Evolutionary conservation across 2,797 vertebrate genomes (phyloP).

Genomic region (Lithobates pipiens): DNA sequence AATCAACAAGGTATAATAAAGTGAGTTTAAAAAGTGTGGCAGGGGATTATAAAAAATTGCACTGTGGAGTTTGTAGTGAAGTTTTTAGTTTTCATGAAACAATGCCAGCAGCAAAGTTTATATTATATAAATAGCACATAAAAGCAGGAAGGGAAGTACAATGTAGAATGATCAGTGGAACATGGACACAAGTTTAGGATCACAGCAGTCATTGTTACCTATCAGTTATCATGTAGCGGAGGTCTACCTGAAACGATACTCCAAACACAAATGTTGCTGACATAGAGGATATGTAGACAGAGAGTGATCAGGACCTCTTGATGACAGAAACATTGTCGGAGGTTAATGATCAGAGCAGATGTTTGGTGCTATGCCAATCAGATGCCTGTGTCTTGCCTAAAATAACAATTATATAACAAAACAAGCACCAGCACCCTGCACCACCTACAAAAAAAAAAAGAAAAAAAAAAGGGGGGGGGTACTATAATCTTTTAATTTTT

Average conservation of each 20-base stretch:
- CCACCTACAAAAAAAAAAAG: not conserved
- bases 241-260: not conserved
- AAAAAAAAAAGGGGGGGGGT: no score
- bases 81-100: not conserved
- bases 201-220: not conserved
- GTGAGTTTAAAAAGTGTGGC: not conserved
- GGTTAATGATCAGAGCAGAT: conserved; percentile 45
- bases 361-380: conserved; percentile 26
- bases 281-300: conserved; percentile 34
- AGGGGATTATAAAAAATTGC: not conserved
- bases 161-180: not conserved
- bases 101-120: no score
- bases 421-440: not conserved
- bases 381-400: conserved; percentile 3
- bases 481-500: not conserved
- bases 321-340: conserved; percentile 38
- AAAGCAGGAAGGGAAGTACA: not conserved
- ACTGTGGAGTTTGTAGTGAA: not conserved
- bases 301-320: not conserved
- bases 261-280: conserved; percentile 9
- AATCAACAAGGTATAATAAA: not conserved
- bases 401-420: conserved; percentile 28
- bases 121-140: no score
- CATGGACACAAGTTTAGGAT: not conserved
- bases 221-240: not conserved